phyloP scores from a whole-genome alignment of 2,888 invertebrate species.

The Encarsia formosa region DNA sequence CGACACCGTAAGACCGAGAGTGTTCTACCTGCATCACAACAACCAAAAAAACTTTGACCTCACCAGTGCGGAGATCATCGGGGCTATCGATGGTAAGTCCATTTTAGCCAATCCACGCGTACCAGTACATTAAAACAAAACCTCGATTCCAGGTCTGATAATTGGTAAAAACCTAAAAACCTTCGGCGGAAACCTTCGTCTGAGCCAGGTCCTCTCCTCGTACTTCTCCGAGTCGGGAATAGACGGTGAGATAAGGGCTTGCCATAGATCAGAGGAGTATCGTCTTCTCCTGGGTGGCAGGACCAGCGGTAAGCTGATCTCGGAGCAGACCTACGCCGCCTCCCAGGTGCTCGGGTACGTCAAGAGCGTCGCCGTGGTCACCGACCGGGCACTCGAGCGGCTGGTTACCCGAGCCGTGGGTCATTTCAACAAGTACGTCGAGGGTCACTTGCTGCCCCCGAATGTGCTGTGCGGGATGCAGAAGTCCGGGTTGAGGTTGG shows the following conservation, averaged over 20 bases:
- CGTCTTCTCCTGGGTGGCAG: too few species aligned
- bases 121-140: too few species aligned
- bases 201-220: slow-evolving; percentile 65
- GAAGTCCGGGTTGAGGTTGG: slow-evolving; percentile 19
- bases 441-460: slow-evolving; percentile 34
- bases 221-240: slow-evolving; percentile 64
- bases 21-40: slow-evolving; percentile 56
- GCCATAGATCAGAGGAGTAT: too few species aligned
- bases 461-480: slow-evolving; percentile 31
- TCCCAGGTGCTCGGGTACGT: slow-evolving; percentile 39
- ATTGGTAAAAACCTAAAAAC: slow-evolving; percentile 54
- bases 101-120: too few species aligned
- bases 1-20: slow-evolving; percentile 58
- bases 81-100: slow-evolving; percentile 63
- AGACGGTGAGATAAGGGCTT: slow-evolving; percentile 59
- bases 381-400: slow-evolving; percentile 33
- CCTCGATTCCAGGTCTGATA: slow-evolving; percentile 60
- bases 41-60: slow-evolving; percentile 61
- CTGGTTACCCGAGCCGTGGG: slow-evolving; percentile 34
- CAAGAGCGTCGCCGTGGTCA: slow-evolving; percentile 37
- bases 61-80: slow-evolving; percentile 66
- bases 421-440: slow-evolving; percentile 35
- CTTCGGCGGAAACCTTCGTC: slow-evolving; percentile 53
- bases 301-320: neutral
- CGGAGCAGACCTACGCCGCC: slow-evolving; percentile 34